A percentile compares a stretch with the other conserved stretches of the same genome.
Conservation (phyloP, 2,113 vertebrate genomes). For the Halcyon senegalensis region DNA sequence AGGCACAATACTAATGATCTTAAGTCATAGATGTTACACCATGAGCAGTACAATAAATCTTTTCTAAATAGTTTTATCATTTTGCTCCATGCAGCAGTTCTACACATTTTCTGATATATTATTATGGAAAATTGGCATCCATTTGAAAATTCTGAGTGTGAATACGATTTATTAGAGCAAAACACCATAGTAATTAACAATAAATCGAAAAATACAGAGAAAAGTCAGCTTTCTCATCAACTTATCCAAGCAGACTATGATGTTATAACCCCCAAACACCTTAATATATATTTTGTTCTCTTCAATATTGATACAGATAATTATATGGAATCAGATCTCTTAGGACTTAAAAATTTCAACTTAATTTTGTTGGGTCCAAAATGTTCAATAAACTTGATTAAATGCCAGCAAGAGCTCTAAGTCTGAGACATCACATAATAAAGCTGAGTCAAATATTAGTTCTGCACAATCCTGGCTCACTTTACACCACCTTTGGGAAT, state of each 20-base stretch:
- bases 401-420: background rate
- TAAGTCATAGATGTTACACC: conserved; percentile 17
- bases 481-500: conserved; percentile 24
- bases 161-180: conserved; percentile 56
- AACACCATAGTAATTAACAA: conserved; percentile 53
- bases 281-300: background rate
- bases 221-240: conserved; percentile 38
- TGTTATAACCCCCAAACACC: background rate
- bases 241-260: background rate
- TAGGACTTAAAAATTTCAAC: background rate
- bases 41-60: conserved; percentile 42
- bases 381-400: conserved; percentile 36
- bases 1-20: conserved; percentile 14
- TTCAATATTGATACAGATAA: background rate
- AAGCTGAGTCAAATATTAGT: conserved; percentile 53
- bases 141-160: conserved; percentile 43
- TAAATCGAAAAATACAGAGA: conserved; percentile 37
- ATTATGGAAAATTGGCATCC: conserved; percentile 29
- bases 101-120: conserved; percentile 55
- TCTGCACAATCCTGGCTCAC: background rate
- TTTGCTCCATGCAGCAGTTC: conserved; percentile 10
- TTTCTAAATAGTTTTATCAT: conserved; percentile 54
- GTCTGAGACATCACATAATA: conserved; percentile 18
- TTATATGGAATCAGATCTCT: background rate
- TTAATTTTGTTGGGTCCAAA: background rate